Conservation (phyloP, 2,888 invertebrate species). For the Caradrina kadenii region DNA sequence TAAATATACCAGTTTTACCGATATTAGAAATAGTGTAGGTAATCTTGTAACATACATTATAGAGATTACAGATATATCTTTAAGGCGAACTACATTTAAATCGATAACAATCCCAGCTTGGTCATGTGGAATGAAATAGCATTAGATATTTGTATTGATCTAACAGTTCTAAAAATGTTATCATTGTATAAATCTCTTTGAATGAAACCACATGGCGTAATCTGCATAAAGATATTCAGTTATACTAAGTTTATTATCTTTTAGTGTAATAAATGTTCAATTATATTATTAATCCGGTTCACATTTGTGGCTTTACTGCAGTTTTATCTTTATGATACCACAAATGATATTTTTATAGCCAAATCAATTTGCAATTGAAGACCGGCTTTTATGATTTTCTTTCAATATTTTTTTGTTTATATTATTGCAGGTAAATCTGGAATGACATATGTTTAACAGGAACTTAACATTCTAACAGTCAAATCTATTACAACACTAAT, state of each 20-base stretch:
- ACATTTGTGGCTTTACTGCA: constrained; percentile 41
- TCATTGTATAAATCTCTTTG: constrained; percentile 20
- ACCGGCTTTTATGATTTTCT: not conserved
- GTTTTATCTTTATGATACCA: constrained; percentile 47
- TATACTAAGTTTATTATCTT: constrained; percentile 27
- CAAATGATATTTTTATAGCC: constrained; percentile 49
- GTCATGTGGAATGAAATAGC: constrained; percentile 13
- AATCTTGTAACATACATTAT: constrained; percentile 28
- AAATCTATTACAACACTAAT: not conserved
- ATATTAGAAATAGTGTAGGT: constrained; percentile 46
- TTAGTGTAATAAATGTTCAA: constrained; percentile 36
- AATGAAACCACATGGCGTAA: constrained; percentile 28
- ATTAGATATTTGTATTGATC: constrained; percentile 18
- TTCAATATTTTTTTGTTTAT: constrained; percentile 1
- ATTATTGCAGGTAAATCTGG: not conserved
- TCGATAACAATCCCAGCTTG: constrained; percentile 13
- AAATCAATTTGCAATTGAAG: constrained; percentile 36
- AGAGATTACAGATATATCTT: constrained; percentile 22
- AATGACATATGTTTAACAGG: not conserved
- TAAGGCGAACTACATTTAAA: constrained; percentile 24
- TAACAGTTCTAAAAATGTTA: constrained; percentile 17
- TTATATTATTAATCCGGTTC: constrained; percentile 41
- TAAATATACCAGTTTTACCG: constrained; percentile 48
- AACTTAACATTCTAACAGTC: not conserved
- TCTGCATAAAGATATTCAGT: constrained; percentile 17